A percentile compares a stretch with the other conserved stretches of the same genome.
phyloP scores from a whole-genome alignment of 2,888 invertebrate genomes.

The Holacanthella duospinosa region DNA sequence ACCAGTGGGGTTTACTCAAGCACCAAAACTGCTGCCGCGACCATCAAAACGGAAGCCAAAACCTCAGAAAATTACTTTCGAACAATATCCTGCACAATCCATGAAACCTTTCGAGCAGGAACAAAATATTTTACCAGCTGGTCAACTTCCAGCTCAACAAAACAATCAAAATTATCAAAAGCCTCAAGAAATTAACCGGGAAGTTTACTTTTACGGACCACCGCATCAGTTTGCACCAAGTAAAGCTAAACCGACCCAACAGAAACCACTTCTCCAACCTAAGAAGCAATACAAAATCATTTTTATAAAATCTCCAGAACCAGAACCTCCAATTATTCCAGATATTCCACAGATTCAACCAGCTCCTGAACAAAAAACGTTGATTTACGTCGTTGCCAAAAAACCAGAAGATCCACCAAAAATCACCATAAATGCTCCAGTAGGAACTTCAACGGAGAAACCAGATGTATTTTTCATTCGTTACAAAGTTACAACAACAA shows the following conservation, averaged over 20 bases:
- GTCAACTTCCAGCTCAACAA: not conserved
- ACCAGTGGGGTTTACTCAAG: not conserved
- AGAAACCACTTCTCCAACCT: not conserved
- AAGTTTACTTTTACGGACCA: not conserved
- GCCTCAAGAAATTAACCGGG: not conserved
- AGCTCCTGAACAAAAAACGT: not conserved
- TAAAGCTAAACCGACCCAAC: not conserved
- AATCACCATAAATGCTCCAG: not conserved
- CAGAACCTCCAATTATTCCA: not conserved
- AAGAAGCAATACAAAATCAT: not conserved
- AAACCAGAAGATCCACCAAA: not conserved
- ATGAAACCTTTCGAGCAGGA: not conserved
- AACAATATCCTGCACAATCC: not conserved
- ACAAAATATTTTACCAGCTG: not conserved
- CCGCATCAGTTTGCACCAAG: not conserved
- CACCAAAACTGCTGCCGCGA: not conserved
- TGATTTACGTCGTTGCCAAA: conserved; percentile 1
- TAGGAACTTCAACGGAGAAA: not conserved
- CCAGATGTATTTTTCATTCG: not conserved
- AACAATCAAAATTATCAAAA: not conserved
- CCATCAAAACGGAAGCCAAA: not conserved
- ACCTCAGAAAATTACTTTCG: not conserved
- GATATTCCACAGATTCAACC: conserved; percentile 1
- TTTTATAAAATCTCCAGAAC: not conserved
- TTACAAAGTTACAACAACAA: not conserved